phyloP scores from a whole-genome alignment of 2,888 invertebrate genomes.

The Merodon equestris region DNA sequence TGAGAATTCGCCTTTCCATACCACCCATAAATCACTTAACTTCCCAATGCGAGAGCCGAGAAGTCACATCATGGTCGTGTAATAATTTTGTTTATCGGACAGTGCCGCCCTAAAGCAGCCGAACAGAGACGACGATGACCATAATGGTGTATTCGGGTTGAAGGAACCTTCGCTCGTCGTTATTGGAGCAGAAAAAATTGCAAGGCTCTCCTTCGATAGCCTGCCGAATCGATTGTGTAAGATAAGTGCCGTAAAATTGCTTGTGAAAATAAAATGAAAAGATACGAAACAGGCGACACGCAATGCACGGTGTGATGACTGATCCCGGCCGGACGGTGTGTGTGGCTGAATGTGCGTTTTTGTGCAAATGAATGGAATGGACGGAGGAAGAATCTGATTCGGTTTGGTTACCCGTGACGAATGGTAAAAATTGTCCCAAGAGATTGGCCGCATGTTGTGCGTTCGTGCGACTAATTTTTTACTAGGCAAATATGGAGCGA shows the following conservation, averaged over 20 bases:
- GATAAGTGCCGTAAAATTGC: slow-evolving; percentile 62
- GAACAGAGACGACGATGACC: neutral
- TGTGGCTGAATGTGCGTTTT: no score
- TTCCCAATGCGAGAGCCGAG: slow-evolving; percentile 6
- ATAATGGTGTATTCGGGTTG: neutral
- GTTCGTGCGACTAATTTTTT: slow-evolving; percentile 41
- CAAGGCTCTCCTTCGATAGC: slow-evolving; percentile 18
- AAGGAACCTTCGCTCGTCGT: neutral
- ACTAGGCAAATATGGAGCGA: slow-evolving; percentile 37
- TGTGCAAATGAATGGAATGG: neutral
- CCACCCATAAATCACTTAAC: slow-evolving; percentile 59
- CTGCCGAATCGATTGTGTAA: slow-evolving; percentile 59
- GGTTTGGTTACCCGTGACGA: slow-evolving; percentile 46
- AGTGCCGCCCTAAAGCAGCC: slow-evolving; percentile 50
- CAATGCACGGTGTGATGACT: slow-evolving; percentile 32
- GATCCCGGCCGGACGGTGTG: neutral
- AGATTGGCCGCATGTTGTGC: slow-evolving; percentile 15
- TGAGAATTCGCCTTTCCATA: slow-evolving; percentile 13
- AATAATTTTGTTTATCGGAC: slow-evolving; percentile 64
- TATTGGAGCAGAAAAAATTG: slow-evolving; percentile 40
- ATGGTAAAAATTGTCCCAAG: slow-evolving; percentile 22
- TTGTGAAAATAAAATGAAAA: slow-evolving; percentile 26
- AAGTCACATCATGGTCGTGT: slow-evolving; percentile 34
- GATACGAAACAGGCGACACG: slow-evolving; percentile 5
- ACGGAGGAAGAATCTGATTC: slow-evolving; percentile 48